Evolutionary conservation across 1,140 invertebrate genomes (phyloP), one percentile per base, ranked within the genome.

Genomic region (Plutomurus gul): DNA sequence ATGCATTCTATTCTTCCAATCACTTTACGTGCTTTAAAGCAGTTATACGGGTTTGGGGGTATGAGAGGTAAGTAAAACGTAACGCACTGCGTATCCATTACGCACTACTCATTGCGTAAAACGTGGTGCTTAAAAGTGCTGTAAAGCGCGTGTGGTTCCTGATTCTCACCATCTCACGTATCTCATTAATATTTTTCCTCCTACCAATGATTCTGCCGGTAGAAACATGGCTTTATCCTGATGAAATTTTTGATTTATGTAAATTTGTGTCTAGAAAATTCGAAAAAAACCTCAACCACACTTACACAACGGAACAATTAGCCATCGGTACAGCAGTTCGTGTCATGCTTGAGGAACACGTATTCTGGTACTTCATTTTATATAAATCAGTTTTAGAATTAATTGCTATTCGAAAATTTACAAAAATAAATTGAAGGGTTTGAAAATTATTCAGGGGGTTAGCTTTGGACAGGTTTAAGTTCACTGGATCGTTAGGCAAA

Each of bases 301-400:
- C 30, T 1, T 72, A 49, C 30, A 47, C 73, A 0, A 16, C 51
- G 22, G 65, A 76, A 20, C 18, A 73, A 22, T 16, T 73, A 8
- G 81, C 81, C 0, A 27, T 46, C 11, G 60, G 47, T 10, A 72
- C 27, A 39, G 18, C 74, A 1, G 56, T 82, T 25, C 20, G 75
- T 13, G 30, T 76, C 3, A 78, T 79, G 77, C 49, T 82, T 10
- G 77, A 82, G 18, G 77, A 82, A 46, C 75, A 75, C 40, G 30
- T 73, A n/a, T 43, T 56, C 25, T 82, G 81, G 81, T 81, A 78
- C 11, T n/a, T n/a, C n/a, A n/a, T 37, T 43, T 25, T 75, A 33
- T 75, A 16, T 22, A 27, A 5, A 56, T 13, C 16, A 5, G 36
- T 76, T 39, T 22, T 30, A 11, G 10, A 72, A 33, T 33, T 10